Base-by-base conservation (phyloP, 2,888 invertebrate species). In the Chloroclysta siterata region DNA sequence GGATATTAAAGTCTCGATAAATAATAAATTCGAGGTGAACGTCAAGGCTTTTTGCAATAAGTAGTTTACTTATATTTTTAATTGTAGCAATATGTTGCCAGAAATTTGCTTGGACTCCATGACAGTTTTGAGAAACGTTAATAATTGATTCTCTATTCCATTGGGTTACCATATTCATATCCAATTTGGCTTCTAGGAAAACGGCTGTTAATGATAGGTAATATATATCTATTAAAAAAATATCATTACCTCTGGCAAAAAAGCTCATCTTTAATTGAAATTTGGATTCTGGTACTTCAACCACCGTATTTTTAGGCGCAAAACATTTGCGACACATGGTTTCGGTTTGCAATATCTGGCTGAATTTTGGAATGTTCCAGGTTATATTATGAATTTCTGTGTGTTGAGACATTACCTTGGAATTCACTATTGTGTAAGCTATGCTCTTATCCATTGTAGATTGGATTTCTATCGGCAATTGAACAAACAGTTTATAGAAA, bases 241-340 rank as follows among this genome's bases (percentile, higher is more conserved):
- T 85, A 64, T 92, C 90, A 63, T 89, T 89, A 57, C 87, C 83
- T 52, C 82, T 81, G 0, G 91, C 92, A 44, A 89, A 69, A 64
- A 92, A 89, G 60, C 86, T 85, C 85, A 93, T 90, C 76, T 92
- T 93, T 29, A 92, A 70, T 69, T 90, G 88, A 60, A 92, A 90
- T 57, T 80, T 78, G 2, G 83, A 79, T 53, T 86, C 81, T 0
- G 72, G 55, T 4, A 74, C 47, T 17, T 83, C 80, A 17, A 63
- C 65, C 2, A 65, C 64, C 0, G 79, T 68, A 59, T 87, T 84
- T 65, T 84, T 83, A 0, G 79, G 74, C 69, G 88, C 87, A 11
- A 90, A 87, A 66, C 90, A 84, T 66, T 91, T 91, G 51, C 84
- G 74, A 1, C 72, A 87, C 15, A 47, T 47, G 28, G 13, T 17